Percentiles rank a stretch among this genome's conserved stretches.
Conservation (phyloP, 2,797 vertebrate genomes). For the Chaetophractus vellerosus region DNA sequence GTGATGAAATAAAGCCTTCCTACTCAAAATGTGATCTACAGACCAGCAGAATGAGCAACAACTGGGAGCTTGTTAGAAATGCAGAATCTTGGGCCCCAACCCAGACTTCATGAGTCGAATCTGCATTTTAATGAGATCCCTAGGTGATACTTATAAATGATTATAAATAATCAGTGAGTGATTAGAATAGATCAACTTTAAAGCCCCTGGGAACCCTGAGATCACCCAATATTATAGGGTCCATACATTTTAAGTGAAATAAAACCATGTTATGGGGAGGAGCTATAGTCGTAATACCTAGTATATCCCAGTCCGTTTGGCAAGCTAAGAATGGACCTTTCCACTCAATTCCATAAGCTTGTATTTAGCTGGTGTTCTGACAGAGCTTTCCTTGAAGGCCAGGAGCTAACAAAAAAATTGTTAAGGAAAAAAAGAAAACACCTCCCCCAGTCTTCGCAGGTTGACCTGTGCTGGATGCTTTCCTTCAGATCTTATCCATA, state of each 20-base stretch:
- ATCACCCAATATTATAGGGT: not conserved
- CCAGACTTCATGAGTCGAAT: not conserved
- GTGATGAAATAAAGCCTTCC: conserved; percentile 9
- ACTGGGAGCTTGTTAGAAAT: not conserved
- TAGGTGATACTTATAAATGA: not conserved
- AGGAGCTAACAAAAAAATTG: too few relatives aligned
- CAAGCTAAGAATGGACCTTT: conserved; percentile 40
- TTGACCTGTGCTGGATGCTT: too few relatives aligned
- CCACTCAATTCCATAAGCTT: not conserved
- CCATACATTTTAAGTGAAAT: not conserved
- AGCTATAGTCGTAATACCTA: not conserved
- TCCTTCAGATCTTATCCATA: too few relatives aligned
- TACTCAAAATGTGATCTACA: not conserved
- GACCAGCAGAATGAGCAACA: not conserved
- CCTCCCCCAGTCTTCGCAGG: too few relatives aligned
- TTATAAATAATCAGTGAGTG: not conserved
- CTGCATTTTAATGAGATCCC: conserved; percentile 16
- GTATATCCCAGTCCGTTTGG: not conserved
- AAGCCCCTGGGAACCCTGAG: not conserved
- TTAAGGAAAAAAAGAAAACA: too few relatives aligned
- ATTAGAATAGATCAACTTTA: not conserved
- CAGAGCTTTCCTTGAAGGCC: too few relatives aligned
- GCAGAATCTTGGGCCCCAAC: not conserved
- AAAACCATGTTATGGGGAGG: not conserved
- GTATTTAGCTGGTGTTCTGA: too few relatives aligned